A percentile compares a stretch with the other conserved stretches of the same genome.
These are phyloP conservation scores for Philotrypesis tridentata DNA, from an alignment of 1,140 invertebrate species.

Conservation along the genomic window DNA sequence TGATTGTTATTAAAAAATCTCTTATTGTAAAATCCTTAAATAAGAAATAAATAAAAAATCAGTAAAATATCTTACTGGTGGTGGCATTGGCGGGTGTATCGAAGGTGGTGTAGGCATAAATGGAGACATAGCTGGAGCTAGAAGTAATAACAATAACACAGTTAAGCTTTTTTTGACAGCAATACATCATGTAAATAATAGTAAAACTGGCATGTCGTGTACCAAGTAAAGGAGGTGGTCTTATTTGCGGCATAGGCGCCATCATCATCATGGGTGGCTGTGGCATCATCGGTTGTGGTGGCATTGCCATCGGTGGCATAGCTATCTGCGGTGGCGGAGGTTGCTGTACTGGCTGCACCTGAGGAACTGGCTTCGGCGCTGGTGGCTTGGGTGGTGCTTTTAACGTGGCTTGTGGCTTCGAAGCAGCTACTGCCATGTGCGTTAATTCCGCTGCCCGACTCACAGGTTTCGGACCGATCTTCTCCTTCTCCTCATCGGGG, in stretches of 20 bases:
- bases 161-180: slow-evolving; percentile 1
- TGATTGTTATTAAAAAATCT: no score
- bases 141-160: slow-evolving; percentile 32
- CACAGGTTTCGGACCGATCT: slow-evolving; percentile 88
- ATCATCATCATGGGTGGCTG: slow-evolving; percentile 81
- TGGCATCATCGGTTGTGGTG: slow-evolving; percentile 75
- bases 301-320: slow-evolving; percentile 74
- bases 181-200: slow-evolving; percentile 12
- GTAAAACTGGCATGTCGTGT: background rate
- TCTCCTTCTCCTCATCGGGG: slow-evolving; percentile 95
- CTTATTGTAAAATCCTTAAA: no score
- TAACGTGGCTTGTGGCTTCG: slow-evolving; percentile 72
- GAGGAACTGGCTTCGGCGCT: slow-evolving; percentile 67
- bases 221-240: slow-evolving; percentile 75
- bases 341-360: slow-evolving; percentile 63
- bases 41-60: no score
- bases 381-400: slow-evolving; percentile 71
- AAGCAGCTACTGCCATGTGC: slow-evolving; percentile 69
- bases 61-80: slow-evolving; percentile 55
- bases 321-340: slow-evolving; percentile 69
- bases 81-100: slow-evolving; percentile 67
- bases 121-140: slow-evolving; percentile 74
- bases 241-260: slow-evolving; percentile 78
- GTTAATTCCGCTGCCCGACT: slow-evolving; percentile 67
- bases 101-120: slow-evolving; percentile 71